phyloP scores from a whole-genome alignment of 2,797 vertebrate genomes.

The Siniperca scherzeri region DNA sequence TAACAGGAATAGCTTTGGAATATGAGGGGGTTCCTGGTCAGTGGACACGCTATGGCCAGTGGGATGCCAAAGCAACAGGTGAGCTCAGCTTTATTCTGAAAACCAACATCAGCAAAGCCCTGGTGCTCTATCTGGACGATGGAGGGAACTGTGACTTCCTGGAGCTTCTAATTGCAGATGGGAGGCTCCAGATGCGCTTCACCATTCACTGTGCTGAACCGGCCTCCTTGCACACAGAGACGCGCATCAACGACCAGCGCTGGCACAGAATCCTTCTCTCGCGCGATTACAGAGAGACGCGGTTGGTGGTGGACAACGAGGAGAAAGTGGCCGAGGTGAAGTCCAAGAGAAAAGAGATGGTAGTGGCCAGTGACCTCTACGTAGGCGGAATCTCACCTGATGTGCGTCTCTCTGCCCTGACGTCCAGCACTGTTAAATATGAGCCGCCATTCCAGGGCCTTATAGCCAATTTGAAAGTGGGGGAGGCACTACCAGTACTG shows the following conservation, averaged over 20 bases:
- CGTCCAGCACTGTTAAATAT: slow-evolving; percentile 95
- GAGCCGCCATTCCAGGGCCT: slow-evolving; percentile 93
- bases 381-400: slow-evolving; percentile 95
- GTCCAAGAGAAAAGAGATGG: slow-evolving; percentile 94
- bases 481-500: slow-evolving; percentile 88
- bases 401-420: slow-evolving; percentile 94
- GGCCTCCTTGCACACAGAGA: slow-evolving; percentile 89
- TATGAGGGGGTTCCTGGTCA: slow-evolving; percentile 94
- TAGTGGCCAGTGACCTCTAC: slow-evolving; percentile 93
- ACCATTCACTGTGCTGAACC: slow-evolving; percentile 95
- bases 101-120: slow-evolving; percentile 90
- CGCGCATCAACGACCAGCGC: slow-evolving; percentile 88
- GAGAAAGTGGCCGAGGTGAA: slow-evolving; percentile 89
- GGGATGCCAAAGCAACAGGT: slow-evolving; percentile 88
- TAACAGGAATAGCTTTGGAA: slow-evolving; percentile 85
- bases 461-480: slow-evolving; percentile 91
- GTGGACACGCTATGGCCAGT: slow-evolving; percentile 95
- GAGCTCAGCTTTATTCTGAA: slow-evolving; percentile 94
- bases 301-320: slow-evolving; percentile 91
- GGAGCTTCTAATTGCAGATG: slow-evolving; percentile 91
- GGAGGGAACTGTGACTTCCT: slow-evolving; percentile 97
- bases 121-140: slow-evolving; percentile 95
- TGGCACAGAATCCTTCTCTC: slow-evolving; percentile 93
- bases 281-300: slow-evolving; percentile 89
- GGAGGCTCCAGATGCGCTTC: slow-evolving; percentile 92